phyloP scores from a whole-genome alignment of 2,888 invertebrate species.

The Idaea aversata region DNA sequence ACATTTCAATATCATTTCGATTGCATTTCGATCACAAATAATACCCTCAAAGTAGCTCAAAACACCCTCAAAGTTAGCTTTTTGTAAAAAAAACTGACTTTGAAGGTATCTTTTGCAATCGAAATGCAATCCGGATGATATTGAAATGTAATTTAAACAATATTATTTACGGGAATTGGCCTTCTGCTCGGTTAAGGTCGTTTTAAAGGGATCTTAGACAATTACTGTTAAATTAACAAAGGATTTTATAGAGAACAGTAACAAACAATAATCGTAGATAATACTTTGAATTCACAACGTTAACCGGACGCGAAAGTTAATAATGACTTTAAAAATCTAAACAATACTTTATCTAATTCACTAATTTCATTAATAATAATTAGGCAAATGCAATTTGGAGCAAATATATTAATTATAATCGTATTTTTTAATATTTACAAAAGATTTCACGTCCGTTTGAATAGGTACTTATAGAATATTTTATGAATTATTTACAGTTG shows the following conservation, averaged over 20 bases:
- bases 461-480: neutral
- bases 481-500: neutral
- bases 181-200: too few relatives aligned
- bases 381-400: neutral
- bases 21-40: too few relatives aligned
- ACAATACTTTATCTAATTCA: neutral
- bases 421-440: neutral
- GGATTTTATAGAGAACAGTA: neutral
- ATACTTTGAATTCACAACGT: conserved; percentile 5
- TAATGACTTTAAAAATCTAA: neutral
- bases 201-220: too few relatives aligned
- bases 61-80: too few relatives aligned
- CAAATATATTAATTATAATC: neutral
- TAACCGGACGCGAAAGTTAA: neutral
- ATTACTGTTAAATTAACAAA: neutral
- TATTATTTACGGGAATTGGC: too few relatives aligned
- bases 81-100: too few relatives aligned
- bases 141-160: too few relatives aligned
- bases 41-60: too few relatives aligned
- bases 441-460: neutral
- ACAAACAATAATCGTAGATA: conserved; percentile 13
- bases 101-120: too few relatives aligned
- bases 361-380: neutral
- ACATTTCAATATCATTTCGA: too few relatives aligned
- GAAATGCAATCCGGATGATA: too few relatives aligned